These are phyloP conservation scores for Strigops habroptila DNA, from an alignment of 2,113 vertebrate genomes.

Conservation along the genomic window DNA sequence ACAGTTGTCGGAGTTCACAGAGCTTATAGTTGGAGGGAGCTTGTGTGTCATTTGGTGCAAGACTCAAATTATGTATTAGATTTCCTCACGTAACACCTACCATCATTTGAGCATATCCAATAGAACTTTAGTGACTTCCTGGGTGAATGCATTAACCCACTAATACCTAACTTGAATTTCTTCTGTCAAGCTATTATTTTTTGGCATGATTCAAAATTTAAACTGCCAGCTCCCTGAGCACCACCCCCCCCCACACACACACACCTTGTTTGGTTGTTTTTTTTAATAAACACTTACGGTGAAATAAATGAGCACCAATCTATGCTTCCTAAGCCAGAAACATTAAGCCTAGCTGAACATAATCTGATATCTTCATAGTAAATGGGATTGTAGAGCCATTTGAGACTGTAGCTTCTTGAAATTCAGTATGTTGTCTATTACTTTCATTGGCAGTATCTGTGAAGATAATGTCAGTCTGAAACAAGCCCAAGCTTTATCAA, in stretches of 20 bases:
- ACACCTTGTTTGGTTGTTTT: accelerated
- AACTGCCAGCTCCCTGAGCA: neutral
- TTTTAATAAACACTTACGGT: neutral
- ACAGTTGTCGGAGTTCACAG: neutral
- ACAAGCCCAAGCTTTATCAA: neutral
- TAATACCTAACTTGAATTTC: neutral
- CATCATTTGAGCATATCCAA: neutral
- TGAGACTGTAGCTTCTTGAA: neutral
- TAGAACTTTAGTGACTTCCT: neutral
- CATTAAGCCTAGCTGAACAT: neutral
- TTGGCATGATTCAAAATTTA: neutral
- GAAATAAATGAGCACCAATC: neutral
- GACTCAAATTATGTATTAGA: neutral
- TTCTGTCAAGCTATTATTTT: neutral
- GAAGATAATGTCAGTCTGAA: neutral
- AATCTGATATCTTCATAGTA: neutral
- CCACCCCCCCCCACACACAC: accelerated
- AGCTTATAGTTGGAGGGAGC: neutral
- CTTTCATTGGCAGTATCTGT: neutral
- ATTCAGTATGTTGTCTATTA: neutral
- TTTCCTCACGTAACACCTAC: neutral
- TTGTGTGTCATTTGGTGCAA: conserved; percentile 6
- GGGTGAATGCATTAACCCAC: neutral
- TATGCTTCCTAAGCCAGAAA: neutral
- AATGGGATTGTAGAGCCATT: neutral